phyloP scores from a whole-genome alignment of 64 coral and sea anemone species.

The Porites australiensis region DNA sequence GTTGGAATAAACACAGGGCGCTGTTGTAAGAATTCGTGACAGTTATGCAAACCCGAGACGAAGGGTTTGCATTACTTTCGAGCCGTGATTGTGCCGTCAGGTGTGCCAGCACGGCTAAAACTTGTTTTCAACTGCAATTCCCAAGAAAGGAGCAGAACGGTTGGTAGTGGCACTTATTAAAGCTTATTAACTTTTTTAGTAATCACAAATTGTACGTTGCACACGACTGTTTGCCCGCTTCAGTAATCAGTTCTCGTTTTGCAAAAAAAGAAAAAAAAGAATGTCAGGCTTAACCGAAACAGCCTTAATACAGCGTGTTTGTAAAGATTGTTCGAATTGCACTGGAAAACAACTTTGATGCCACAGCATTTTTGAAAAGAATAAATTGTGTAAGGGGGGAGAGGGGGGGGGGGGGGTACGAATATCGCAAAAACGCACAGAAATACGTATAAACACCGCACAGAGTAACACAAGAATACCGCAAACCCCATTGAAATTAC shows the following conservation, averaged over 20 bases:
- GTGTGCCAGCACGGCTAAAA: conserved; percentile 1
- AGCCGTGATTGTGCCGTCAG: not conserved
- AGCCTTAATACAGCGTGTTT: not conserved
- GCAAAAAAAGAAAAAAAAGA: not conserved
- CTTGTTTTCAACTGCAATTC: not conserved
- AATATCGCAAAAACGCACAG: not conserved
- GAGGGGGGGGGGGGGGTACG: too few relatives aligned
- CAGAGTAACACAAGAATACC: not conserved
- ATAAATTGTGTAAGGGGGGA: conserved; percentile 5
- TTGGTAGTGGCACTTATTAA: conserved; percentile 10
- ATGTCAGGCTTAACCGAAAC: conserved; percentile 11
- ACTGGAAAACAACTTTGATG: not conserved
- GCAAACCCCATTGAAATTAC: too few relatives aligned
- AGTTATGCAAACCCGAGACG: conserved; percentile 14
- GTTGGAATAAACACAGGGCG: conserved; percentile 16
- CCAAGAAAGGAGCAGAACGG: conserved; percentile 6
- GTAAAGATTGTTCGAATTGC: conserved; percentile 13
- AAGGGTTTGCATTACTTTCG: conserved; percentile 13
- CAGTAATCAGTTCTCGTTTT: conserved; percentile 9
- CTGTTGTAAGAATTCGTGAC: conserved; percentile 1
- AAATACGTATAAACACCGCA: too few relatives aligned
- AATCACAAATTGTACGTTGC: conserved; percentile 18
- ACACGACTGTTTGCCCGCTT: conserved; percentile 8
- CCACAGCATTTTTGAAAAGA: not conserved
- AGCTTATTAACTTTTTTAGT: conserved; percentile 5